A percentile compares a stretch with the other conserved stretches of the same genome.
Conservation (phyloP, 2,113 vertebrate species). For the Zosterops lateralis region DNA sequence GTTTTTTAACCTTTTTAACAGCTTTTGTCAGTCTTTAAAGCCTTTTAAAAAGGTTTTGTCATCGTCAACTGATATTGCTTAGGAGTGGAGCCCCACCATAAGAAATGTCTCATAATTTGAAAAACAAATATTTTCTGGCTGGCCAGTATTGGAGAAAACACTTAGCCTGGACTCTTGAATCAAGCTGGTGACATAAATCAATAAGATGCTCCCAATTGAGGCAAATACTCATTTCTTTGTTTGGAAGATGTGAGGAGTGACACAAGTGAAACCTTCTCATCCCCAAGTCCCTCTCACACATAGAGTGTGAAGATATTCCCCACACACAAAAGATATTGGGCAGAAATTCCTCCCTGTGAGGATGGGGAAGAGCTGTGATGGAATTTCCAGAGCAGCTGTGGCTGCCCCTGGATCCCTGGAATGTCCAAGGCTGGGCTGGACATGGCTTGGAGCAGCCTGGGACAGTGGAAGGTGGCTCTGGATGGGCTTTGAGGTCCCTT, state of each 20-base stretch:
- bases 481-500: fast-evolving
- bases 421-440: not conserved
- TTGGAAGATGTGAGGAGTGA: not conserved
- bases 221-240: not conserved
- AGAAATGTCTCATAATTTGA: not conserved
- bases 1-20: not conserved
- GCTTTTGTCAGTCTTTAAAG: not conserved
- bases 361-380: not conserved
- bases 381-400: not conserved
- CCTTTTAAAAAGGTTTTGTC: not conserved
- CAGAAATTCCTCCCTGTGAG: fast-evolving
- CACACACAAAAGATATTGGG: not conserved
- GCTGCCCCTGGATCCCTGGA: not conserved
- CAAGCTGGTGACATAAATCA: not conserved
- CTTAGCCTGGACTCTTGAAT: not conserved
- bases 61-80: not conserved
- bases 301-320: not conserved
- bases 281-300: fast-evolving
- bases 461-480: not conserved
- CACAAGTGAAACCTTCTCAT: not conserved
- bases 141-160: not conserved
- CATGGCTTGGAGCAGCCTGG: not conserved
- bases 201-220: not conserved
- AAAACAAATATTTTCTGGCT: not conserved
- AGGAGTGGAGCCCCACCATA: not conserved